Base-by-base conservation (phyloP, 2,113 vertebrate genomes). In the Gadus chalcogrammus region DNA sequence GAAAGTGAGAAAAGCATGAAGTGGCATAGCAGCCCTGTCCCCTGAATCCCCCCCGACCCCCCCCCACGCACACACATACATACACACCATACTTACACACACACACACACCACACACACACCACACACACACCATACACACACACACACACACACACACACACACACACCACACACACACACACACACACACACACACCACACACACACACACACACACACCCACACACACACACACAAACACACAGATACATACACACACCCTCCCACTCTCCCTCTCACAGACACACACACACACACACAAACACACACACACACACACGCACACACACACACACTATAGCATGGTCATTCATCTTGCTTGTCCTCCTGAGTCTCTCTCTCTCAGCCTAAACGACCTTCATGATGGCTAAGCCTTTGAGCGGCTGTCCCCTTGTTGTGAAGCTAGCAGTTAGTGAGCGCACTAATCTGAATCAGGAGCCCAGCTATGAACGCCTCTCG, bases 141-240 rank as follows among this genome's bases (percentile, higher is more conserved):
- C 28, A 31, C 28, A 31, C 4, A 31, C 4, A 31, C 28, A 52
- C 5, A 64, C 7, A 31, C 62, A 64, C 2, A 56, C 55, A 56
- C 55, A 56, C 2, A 56, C 55, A 3, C 38, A n/a, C n/a, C n/a
- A 24, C 60, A 24, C 60, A 38, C 12, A 65, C 9, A 38, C 64
- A 65, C 61, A 64, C 61, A 24, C 61, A 64, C 62, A n/a, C 62
- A 64, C 15, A 38, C 62, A 64, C 62, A 38, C 27, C 62, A 18
- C 62, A 64, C 12, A 28, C 59, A n/a, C n/a, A n/a, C n/a, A n/a
- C n/a, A n/a, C 28, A 31, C 28, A 31, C 28, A 31, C 28, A 31
- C 28, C 2, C 28, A 31, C 28, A 31, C 28, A 31, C 28, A 31
- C 28, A 31, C 28, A 31, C 28, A 31, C 4, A 31, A 3, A 31